Evolutionary conservation across 2,888 invertebrate species (phyloP), one percentile per base, ranked within the genome.

Genomic region (Thera obeliscata): DNA sequence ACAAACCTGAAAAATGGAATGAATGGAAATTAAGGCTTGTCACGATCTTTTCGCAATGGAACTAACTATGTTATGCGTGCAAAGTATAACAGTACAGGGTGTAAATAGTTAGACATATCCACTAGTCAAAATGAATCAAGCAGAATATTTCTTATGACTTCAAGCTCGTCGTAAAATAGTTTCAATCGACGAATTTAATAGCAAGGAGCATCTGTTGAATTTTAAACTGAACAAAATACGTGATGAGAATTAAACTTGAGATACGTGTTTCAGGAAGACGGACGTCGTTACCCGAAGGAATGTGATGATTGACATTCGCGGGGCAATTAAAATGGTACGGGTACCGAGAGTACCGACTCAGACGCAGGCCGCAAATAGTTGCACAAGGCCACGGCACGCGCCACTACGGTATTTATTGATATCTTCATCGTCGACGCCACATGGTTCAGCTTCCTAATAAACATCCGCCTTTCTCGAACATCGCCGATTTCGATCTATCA

Each of bases 301-400:
- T 87, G 85, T 83, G 82, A 79, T 83, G 85, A 87, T 86, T 87
- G 88, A 87, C 87, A 87, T 87, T 87, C 83, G 77, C 80, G 81
- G 75, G 78, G 86, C 87, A 87, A 89, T 91, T 89, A 89, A 88
- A 88, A 83, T 80, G 77, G 79, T 82, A 38, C 68, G 57, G 65
- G 64, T 63, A 78, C 75, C 22, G 22, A 22, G 22, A 73, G 78
- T 50, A 77, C 75, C 78, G 78, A 77, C 78, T 80, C 78, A 70
- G 74, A 77, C 78, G 81, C 82, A 87, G 80, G 83, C 84, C 85
- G 83, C 87, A 88, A 90, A 91, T 91, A 91, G 87, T 87, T 87
- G 82, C 77, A 82, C 91, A 88, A 92, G 91, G 93, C 84, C 90
- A 79, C 79, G 79, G 64, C 86, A 83, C 79, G 83, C 84, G 52